A percentile compares a stretch with the other conserved stretches of the same genome.
phyloP scores from a whole-genome alignment of 2,797 vertebrate species.

The Micrastur ruficollis region DNA sequence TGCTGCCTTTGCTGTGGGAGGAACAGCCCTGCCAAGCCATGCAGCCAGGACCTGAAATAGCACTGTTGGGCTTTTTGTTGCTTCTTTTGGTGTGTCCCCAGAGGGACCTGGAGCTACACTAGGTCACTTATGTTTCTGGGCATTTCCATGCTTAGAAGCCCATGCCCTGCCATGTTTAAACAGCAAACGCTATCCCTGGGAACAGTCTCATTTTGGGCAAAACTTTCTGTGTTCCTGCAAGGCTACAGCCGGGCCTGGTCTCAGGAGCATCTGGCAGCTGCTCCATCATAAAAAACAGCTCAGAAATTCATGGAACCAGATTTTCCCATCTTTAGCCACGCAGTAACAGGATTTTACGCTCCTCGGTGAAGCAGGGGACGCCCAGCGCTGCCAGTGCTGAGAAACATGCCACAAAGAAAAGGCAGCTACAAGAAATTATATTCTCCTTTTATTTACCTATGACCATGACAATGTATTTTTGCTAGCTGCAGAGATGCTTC shows the following conservation, averaged over 20 bases:
- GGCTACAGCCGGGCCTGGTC: background rate
- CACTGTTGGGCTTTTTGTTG: background rate
- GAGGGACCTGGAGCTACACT: background rate
- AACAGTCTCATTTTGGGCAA: background rate
- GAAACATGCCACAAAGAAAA: background rate
- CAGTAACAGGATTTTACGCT: background rate
- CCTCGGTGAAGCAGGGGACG: accelerated
- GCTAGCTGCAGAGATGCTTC: conserved; percentile 82
- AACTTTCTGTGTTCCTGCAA: background rate
- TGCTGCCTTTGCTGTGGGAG: accelerated
- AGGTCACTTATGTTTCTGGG: background rate
- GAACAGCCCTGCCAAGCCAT: background rate
- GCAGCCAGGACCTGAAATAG: background rate
- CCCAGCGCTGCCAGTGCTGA: accelerated
- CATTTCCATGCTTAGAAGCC: background rate
- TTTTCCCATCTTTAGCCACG: background rate
- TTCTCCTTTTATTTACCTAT: conserved; percentile 77
- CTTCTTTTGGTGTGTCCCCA: background rate
- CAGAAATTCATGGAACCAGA: background rate
- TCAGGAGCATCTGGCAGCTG: background rate
- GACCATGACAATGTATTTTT: conserved; percentile 37
- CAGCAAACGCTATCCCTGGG: accelerated
- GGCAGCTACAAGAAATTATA: conserved; percentile 17
- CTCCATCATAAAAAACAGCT: background rate
- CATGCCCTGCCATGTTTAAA: background rate